phyloP scores from a whole-genome alignment of 1,140 invertebrate species.

The Cyphomyrmex costatus region DNA sequence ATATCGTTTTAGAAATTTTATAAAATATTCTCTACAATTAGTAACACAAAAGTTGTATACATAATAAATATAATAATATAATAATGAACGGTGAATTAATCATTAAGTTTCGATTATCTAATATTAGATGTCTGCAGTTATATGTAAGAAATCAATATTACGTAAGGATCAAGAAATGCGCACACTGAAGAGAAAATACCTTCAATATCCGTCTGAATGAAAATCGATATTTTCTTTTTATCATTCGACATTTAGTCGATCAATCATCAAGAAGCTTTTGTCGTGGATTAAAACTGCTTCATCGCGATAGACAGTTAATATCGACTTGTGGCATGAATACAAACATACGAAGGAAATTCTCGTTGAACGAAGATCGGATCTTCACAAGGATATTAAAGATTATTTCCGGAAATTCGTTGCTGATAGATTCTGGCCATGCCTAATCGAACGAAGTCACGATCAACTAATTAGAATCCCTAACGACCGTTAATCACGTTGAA shows the following conservation, averaged over 20 bases:
- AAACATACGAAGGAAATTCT: conserved; percentile 10
- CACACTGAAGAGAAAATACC: background rate
- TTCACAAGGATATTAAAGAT: conserved; percentile 23
- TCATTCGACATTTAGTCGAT: conserved; percentile 1
- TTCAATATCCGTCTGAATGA: background rate
- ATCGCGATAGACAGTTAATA: background rate
- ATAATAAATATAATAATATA: background rate
- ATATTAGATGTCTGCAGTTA: background rate
- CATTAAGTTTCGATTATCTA: background rate
- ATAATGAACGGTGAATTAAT: background rate
- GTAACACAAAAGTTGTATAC: background rate
- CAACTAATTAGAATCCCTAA: conserved; percentile 68
- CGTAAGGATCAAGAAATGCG: background rate
- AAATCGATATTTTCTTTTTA: conserved; percentile 40
- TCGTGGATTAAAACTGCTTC: background rate
- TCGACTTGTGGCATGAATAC: background rate
- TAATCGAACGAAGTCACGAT: conserved; percentile 45
- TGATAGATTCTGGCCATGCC: background rate
- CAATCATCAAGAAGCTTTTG: background rate
- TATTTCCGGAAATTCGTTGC: conserved; percentile 35
- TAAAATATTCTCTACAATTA: background rate
- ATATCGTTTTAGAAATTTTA: background rate
- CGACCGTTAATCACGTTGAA: conserved; percentile 71
- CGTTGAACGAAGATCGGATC: background rate
- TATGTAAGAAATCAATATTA: background rate